phyloP scores from a whole-genome alignment of 2,888 invertebrate genomes.

The Rotaria magnacalcarata region DNA sequence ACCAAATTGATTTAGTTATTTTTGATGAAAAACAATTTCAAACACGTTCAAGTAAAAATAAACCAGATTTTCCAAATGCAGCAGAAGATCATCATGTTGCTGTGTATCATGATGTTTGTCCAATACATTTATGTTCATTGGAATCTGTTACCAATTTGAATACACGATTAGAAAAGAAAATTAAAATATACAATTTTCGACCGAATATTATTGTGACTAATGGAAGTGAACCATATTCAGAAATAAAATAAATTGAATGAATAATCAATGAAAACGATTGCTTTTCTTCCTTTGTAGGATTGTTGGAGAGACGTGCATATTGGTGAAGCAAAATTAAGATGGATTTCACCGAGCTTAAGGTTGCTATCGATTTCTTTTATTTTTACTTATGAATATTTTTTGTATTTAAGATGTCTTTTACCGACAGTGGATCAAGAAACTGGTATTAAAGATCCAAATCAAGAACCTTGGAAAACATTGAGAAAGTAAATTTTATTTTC shows the following conservation, averaged over 20 bases:
- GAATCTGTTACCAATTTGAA: slow-evolving; percentile 69
- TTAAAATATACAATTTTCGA: slow-evolving; percentile 65
- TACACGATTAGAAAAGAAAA: slow-evolving; percentile 61
- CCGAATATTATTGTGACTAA: slow-evolving; percentile 66
- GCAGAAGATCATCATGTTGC: slow-evolving; percentile 47
- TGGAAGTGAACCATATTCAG: background rate
- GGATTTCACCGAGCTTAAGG: slow-evolving; percentile 18
- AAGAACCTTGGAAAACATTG: slow-evolving; percentile 33
- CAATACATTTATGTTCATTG: slow-evolving; percentile 69
- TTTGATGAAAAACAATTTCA: slow-evolving; percentile 39
- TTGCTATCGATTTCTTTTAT: background rate
- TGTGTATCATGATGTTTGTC: slow-evolving; percentile 65
- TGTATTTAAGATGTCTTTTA: background rate
- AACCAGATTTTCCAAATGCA: background rate
- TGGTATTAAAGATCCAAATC: background rate
- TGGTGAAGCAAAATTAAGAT: background rate
- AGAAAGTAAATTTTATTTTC: background rate
- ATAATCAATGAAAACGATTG: no score
- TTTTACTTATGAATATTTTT: no score
- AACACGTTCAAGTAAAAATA: background rate
- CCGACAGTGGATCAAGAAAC: slow-evolving; percentile 16
- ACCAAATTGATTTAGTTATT: slow-evolving; percentile 25
- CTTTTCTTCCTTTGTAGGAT: no score
- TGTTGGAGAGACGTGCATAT: background rate
- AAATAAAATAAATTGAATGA: background rate